phyloP scores from a whole-genome alignment of 2,888 invertebrate genomes.

The Nymphalis c-album region DNA sequence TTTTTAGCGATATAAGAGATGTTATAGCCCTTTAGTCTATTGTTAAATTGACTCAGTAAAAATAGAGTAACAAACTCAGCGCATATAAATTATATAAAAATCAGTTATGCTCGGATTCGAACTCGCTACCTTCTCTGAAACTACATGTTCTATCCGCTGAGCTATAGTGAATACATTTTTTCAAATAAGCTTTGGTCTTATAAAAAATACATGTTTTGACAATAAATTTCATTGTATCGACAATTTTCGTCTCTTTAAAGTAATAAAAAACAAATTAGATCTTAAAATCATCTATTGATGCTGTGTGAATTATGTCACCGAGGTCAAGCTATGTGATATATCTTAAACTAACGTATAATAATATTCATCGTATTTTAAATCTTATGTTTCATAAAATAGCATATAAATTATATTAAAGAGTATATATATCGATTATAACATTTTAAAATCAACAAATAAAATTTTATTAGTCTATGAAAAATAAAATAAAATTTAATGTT shows the following conservation, averaged over 20 bases:
- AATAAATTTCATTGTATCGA: too few relatives aligned
- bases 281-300: constrained; percentile 17
- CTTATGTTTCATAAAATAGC: constrained; percentile 1
- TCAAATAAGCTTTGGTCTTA: too few relatives aligned
- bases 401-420: neutral
- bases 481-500: neutral
- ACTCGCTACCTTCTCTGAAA: too few relatives aligned
- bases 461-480: constrained; percentile 6
- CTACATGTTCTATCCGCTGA: too few relatives aligned
- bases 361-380: neutral
- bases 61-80: too few relatives aligned
- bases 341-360: constrained; percentile 9
- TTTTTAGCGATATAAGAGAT: too few relatives aligned
- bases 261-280: constrained; percentile 15
- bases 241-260: constrained; percentile 9
- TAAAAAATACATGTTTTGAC: too few relatives aligned
- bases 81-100: too few relatives aligned
- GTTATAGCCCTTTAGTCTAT: too few relatives aligned
- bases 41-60: too few relatives aligned
- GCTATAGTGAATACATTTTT: too few relatives aligned
- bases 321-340: constrained; percentile 19
- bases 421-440: constrained; percentile 5
- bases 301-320: constrained; percentile 20
- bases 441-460: constrained; percentile 18
- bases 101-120: too few relatives aligned